phyloP scores from a whole-genome alignment of 2,888 invertebrate genomes.

The Leucoma salicis region DNA sequence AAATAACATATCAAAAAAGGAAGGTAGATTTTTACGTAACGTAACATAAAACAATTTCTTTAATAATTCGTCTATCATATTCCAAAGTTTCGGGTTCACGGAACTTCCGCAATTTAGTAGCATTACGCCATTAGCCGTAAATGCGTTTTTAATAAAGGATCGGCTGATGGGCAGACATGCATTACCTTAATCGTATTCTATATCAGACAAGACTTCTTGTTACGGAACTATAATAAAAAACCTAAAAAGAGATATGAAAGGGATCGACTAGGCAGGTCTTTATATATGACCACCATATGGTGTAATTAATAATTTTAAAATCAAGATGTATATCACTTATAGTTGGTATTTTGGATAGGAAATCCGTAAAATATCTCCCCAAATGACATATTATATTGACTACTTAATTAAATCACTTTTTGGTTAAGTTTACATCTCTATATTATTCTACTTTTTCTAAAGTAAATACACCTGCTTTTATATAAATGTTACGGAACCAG shows the following conservation, averaged over 20 bases:
- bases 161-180: conserved; percentile 47
- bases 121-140: conserved; percentile 52
- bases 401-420: not conserved
- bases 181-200: conserved; percentile 63
- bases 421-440: not conserved
- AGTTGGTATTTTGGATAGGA: not conserved
- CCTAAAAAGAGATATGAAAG: conserved; percentile 1
- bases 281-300: not conserved
- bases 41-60: not conserved
- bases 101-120: conserved; percentile 27
- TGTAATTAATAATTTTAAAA: not conserved
- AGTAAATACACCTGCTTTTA: conserved; percentile 29
- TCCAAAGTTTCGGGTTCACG: not conserved
- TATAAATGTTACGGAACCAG: conserved; percentile 33
- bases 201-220: conserved; percentile 50
- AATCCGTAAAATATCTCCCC: not conserved
- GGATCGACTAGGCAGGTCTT: not conserved
- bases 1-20: no score
- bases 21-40: no score
- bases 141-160: conserved; percentile 70
- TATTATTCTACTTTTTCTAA: conserved; percentile 7
- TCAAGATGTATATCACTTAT: not conserved
- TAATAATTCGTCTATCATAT: conserved; percentile 2
- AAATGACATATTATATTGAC: not conserved
- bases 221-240: conserved; percentile 38